Evolutionary conservation across 1,140 invertebrate genomes (phyloP), one percentile per base, ranked within the genome.

Genomic region (Anoplophora glabripennis): DNA sequence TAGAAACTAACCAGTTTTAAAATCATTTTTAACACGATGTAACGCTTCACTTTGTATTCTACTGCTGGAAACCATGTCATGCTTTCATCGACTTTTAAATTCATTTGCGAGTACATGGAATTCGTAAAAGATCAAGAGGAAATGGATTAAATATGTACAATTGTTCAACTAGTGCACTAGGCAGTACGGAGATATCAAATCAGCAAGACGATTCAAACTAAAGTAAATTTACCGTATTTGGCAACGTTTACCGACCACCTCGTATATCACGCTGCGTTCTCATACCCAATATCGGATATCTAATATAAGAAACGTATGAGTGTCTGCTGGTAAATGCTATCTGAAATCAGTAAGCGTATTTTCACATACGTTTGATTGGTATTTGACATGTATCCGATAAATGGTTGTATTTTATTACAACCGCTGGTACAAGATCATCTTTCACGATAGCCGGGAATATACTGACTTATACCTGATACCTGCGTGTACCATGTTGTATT

Each of bases 391-490:
- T 33, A 58, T 42, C 46, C 63, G 53, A 64, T 64, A 61, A 64
- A 61, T 61, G 57, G 53, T 40, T 37, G 58, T 64, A 64, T 56
- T 61, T 64, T 64, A 61, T 64, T 64, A 52, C 61, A 34, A 48
- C 17, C 33, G 10, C 55, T 15, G 17, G 47, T 51, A 51, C 28
- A 47, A 58, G 56, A 58, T 58, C 37, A 58, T 58, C 56, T 41
- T 38, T 28, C 17, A 14, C 48, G 61, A 63, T 63, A 53, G 57
- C 45, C 49, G 41, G 12, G 33, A 57, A 47, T 47, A 57, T 48
- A 57, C 54, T 18, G 47, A 40, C 36, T 52, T 38, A 36, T 52
- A 52, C 36, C 11, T 41, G 49, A 54, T 44, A 54, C 52, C n/a
- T 44, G 33, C 52, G 21, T 54, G 52, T 54, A 54, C 44, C 52